Evolutionary conservation across 2,888 invertebrate genomes (phyloP).

Genomic region (Hesperia comma): DNA sequence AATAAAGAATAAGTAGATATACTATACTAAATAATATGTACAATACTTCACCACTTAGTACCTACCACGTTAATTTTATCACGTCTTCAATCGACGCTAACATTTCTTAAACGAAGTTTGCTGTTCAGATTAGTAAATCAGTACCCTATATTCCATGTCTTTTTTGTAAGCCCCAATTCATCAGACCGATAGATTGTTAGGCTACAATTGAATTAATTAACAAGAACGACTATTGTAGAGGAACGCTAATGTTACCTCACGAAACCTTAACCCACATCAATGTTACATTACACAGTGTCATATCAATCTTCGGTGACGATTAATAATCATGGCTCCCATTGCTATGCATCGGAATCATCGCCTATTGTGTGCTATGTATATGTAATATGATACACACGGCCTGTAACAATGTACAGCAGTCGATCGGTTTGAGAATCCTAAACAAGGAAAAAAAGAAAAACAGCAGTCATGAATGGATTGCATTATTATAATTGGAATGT

Average conservation of each 20-base stretch:
- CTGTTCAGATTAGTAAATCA: background rate
- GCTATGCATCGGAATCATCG: slow-evolving; percentile 70
- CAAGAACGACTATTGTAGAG: slow-evolving; percentile 41
- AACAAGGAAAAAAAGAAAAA: too few species aligned
- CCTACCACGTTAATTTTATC: too few species aligned
- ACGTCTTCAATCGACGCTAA: too few species aligned
- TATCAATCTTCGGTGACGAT: slow-evolving; percentile 74
- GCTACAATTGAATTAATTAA: slow-evolving; percentile 22
- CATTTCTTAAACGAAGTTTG: background rate
- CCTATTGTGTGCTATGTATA: slow-evolving; percentile 64
- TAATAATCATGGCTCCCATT: slow-evolving; percentile 66
- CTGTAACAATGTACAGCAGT: background rate
- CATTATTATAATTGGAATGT: too few species aligned
- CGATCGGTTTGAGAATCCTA: too few species aligned
- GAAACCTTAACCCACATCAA: slow-evolving; percentile 70
- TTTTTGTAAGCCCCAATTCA: slow-evolving; percentile 8
- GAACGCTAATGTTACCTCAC: slow-evolving; percentile 40
- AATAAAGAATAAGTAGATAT: too few species aligned
- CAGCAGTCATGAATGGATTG: too few species aligned
- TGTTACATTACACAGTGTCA: slow-evolving; percentile 62
- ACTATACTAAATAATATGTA: too few species aligned
- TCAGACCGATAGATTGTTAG: slow-evolving; percentile 9
- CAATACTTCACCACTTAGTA: too few species aligned
- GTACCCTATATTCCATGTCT: background rate
- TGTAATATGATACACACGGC: slow-evolving; percentile 57